Base-by-base conservation (phyloP, 2,797 vertebrate genomes). In the Perdix hodgsoniae region DNA sequence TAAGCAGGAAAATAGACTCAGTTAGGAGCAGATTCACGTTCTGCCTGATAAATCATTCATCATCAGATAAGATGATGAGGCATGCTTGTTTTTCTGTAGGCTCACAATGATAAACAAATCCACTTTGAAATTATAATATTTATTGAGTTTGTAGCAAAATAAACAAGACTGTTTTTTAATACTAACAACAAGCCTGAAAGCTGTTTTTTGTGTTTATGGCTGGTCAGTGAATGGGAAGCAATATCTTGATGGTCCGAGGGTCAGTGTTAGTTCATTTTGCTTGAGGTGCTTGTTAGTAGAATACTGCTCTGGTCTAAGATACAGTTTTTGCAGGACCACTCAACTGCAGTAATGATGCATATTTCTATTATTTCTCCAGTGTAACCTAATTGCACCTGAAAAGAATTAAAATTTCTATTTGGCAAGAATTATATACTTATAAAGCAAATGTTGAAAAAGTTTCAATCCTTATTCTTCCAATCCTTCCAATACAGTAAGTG, bases 1-100 rank as follows among this genome's bases (percentile, higher is more conserved):
- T 97, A 97, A 97, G 97, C 95, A 98, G 95, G 88, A 96, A 97
- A 97, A 97, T 97, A 95, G 92, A 93, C 86, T 96, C 73, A 37
- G 95, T 90, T 88, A 94, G 94, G 73, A 97, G 83, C 85, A 97
- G 91, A 97, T 92, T 96, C 97, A 94, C 45, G 11, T 96, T 97
- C 94, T 96, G 96, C 95, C 96, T 96, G 94, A 96, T 96, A 96
- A 97, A 97, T 97, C 96, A 96, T 96, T 96, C 94, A 96, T 96
- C 95, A 91, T 96, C 92, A 90, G 96, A 95, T 95, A 96, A 96
- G 94, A 95, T 79, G 75, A 94, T 86, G 93, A 90, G 54, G 79
- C 70, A 39, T 82, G 60, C 86, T 94, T 94, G 83, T 94, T 96
- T 96, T 95, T 94, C 83, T 94, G 85, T 76, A 96, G 91, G 74